A percentile compares a stretch with the other conserved stretches of the same genome.
phyloP scores from a whole-genome alignment of 2,888 invertebrate genomes.

The Cryptocephalus moraei region DNA sequence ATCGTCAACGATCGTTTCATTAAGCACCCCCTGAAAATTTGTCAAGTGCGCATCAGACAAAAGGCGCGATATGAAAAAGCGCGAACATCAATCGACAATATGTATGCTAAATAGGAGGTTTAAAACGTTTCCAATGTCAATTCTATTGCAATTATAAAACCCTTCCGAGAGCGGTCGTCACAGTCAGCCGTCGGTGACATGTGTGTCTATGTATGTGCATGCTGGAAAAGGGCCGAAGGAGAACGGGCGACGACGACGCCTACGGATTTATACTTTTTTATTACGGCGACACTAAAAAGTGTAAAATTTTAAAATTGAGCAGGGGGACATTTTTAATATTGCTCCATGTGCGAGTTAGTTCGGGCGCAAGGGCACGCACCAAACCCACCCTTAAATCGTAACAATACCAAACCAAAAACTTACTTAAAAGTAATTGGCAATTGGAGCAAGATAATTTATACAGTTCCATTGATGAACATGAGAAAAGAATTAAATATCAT shows the following conservation, averaged over 20 bases:
- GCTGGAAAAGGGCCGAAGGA: constrained; percentile 4
- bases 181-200: constrained; percentile 23
- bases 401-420: no score
- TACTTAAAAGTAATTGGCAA: no score
- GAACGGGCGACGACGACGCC: no score
- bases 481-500: no score
- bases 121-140: constrained; percentile 33
- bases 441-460: no score
- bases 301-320: constrained; percentile 30
- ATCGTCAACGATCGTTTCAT: constrained; percentile 9
- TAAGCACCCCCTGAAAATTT: constrained; percentile 14
- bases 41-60: constrained; percentile 18
- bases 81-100: constrained; percentile 35
- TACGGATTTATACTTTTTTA: constrained; percentile 26
- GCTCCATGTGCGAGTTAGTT: constrained; percentile 23
- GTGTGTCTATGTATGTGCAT: constrained; percentile 14
- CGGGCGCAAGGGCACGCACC: not conserved
- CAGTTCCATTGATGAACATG: no score
- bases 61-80: constrained; percentile 30
- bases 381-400: no score
- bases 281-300: constrained; percentile 25
- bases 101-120: constrained; percentile 37
- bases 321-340: constrained; percentile 27
- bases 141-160: constrained; percentile 37
- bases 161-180: constrained; percentile 28